These are phyloP conservation scores for Thyatira batis DNA, from an alignment of 2,888 invertebrate species.

Conservation along the genomic window DNA sequence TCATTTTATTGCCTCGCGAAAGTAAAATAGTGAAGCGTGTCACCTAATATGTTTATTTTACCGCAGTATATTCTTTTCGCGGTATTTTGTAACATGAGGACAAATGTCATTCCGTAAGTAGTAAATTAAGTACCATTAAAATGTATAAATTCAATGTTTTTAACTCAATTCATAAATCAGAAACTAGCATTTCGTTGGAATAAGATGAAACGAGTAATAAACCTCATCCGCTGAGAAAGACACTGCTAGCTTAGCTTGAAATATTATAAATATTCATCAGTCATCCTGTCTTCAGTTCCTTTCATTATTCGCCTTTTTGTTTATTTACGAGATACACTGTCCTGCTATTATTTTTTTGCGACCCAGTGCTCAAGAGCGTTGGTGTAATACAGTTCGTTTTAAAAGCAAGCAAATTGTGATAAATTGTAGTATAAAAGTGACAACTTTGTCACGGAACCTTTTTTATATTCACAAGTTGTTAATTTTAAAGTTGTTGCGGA, in stretches of 20 bases:
- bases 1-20: slow-evolving; percentile 5
- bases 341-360: neutral
- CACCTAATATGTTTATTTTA: neutral
- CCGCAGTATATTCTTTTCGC: neutral
- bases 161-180: slow-evolving; percentile 33
- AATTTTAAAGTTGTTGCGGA: slow-evolving; percentile 22
- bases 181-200: slow-evolving; percentile 29
- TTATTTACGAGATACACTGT: slow-evolving; percentile 26
- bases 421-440: slow-evolving; percentile 1
- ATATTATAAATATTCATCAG: slow-evolving; percentile 46
- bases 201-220: slow-evolving; percentile 41
- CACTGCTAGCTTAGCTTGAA: slow-evolving; percentile 36
- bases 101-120: slow-evolving; percentile 4
- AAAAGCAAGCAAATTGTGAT: neutral
- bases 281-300: slow-evolving; percentile 30
- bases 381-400: slow-evolving; percentile 5
- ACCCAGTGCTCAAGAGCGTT: neutral
- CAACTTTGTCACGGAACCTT: slow-evolving; percentile 1
- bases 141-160: slow-evolving; percentile 21
- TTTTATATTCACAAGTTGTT: slow-evolving; percentile 9
- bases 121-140: slow-evolving; percentile 14
- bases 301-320: slow-evolving; percentile 35
- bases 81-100: neutral
- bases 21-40: slow-evolving; percentile 1
- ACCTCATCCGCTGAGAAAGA: slow-evolving; percentile 27